Evolutionary conservation across 1,140 invertebrate genomes (phyloP).

Genomic region (Oscheius sp.): DNA sequence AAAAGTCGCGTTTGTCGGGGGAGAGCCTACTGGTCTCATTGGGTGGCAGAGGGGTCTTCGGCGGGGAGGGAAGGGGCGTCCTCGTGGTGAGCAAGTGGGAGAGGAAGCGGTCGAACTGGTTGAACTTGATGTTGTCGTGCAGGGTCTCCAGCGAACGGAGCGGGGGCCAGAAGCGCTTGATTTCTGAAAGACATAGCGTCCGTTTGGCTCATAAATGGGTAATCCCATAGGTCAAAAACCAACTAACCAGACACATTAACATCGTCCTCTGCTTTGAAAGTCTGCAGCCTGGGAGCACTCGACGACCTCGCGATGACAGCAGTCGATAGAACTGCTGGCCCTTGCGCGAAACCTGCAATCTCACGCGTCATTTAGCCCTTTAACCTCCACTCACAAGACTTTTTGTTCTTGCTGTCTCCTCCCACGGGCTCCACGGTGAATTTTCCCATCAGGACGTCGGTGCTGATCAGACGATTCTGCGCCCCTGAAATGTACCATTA

Average conservation of each 20-base stretch:
- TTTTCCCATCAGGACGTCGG: slow-evolving; percentile 56
- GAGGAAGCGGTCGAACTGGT: slow-evolving; percentile 54
- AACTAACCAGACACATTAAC: slow-evolving; percentile 45
- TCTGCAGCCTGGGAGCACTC: slow-evolving; percentile 56
- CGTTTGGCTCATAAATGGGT: background rate
- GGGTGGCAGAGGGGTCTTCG: slow-evolving; percentile 26
- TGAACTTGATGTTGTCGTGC: slow-evolving; percentile 51
- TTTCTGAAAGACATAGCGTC: slow-evolving; percentile 46
- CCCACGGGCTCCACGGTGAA: slow-evolving; percentile 42
- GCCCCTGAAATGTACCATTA: slow-evolving; percentile 28
- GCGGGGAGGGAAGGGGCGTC: slow-evolving; percentile 56
- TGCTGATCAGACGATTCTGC: slow-evolving; percentile 56
- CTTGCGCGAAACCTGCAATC: slow-evolving; percentile 25
- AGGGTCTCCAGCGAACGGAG: slow-evolving; percentile 57
- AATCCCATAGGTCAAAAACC: background rate
- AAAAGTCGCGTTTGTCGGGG: background rate
- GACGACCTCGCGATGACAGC: slow-evolving; percentile 58
- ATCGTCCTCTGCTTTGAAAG: slow-evolving; percentile 56
- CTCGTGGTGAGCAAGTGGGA: slow-evolving; percentile 45
- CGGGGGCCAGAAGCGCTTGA: slow-evolving; percentile 59
- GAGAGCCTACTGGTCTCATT: background rate
- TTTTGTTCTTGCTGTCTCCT: slow-evolving; percentile 23
- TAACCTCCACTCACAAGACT: slow-evolving; percentile 37
- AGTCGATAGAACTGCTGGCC: slow-evolving; percentile 55
- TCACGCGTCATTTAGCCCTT: slow-evolving; percentile 7